Conservation (phyloP, 2,888 invertebrate species). For the Cabera pusaria region DNA sequence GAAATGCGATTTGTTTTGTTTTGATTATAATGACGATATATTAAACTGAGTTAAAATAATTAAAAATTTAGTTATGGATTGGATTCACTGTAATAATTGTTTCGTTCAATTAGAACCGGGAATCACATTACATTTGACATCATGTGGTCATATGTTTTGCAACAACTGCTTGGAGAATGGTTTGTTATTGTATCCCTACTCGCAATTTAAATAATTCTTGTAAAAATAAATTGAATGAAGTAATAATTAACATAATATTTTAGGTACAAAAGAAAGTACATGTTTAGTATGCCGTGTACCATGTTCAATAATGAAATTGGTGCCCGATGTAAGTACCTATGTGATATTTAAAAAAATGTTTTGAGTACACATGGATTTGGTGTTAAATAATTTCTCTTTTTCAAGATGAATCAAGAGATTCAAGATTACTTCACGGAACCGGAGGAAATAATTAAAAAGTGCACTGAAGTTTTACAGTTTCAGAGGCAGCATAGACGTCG, state of each 20-base stretch:
- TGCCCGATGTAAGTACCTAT: conserved; percentile 63
- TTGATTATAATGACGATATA: conserved; percentile 6
- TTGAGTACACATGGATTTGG: background rate
- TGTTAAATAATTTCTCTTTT: conserved; percentile 20
- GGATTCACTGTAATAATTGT: conserved; percentile 81
- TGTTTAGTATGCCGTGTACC: conserved; percentile 72
- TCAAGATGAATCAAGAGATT: conserved; percentile 77
- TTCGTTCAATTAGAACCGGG: conserved; percentile 72
- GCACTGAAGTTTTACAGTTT: conserved; percentile 74
- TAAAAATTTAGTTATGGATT: too few species aligned
- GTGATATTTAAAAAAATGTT: background rate
- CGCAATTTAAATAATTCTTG: too few species aligned
- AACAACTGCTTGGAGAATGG: conserved; percentile 72
- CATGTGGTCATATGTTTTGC: conserved; percentile 82
- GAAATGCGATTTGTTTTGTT: conserved; percentile 9
- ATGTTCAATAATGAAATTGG: conserved; percentile 74
- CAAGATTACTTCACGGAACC: conserved; percentile 80
- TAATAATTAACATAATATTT: too few species aligned
- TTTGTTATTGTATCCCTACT: too few species aligned
- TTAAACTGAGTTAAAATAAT: too few species aligned
- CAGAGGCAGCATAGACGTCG: conserved; percentile 75
- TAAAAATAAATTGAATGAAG: too few species aligned
- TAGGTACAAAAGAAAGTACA: conserved; percentile 67
- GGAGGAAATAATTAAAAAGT: conserved; percentile 74
- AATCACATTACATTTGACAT: conserved; percentile 71